Evolutionary conservation across 2,888 invertebrate species (phyloP), one percentile per base, ranked within the genome.

Genomic region (Anthoptus insignis): DNA sequence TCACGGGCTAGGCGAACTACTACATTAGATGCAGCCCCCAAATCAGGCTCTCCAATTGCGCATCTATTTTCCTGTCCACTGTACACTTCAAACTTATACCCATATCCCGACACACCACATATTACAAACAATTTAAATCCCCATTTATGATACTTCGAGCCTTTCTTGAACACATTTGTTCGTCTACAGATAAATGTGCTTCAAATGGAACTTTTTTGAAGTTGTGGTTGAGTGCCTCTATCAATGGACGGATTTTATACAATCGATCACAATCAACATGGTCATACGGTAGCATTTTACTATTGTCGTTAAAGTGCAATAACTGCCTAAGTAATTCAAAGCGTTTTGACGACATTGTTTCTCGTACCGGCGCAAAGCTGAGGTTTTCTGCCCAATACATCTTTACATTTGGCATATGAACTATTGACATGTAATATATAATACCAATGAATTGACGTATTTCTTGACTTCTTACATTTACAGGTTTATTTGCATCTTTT

Each of bases 101-200:
- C 27, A 27, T 5, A 27, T 3, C 27, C 27, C 3, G 27, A 27
- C 3, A 27, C 27, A 27, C 27, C 27, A 27, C 27, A 5, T 7
- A 27, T 3, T 5, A 27, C 27, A 27, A 5, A 27, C 3, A 27
- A 3, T 27, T 27, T 27, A 27, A 5, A 27, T 3, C 27, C 27
- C 27, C 27, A 27, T 7, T 27, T 27, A 27, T 27, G 27, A 7
- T 5, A 27, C 27, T 27, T 5, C 27, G 27, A 5, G 27, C 27
- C 7, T 27, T 54, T 22, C 24, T 50, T 6, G 49, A 50, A n/a
- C 52, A 77, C 59, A 27, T 73, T 70, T 50, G 49, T n/a, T 50
- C 49, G 49, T 50, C 49, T 2, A 50, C 49, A 22, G 24, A 32
- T 9, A 32, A 11, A 32, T 32, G 32, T 32, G 6, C 32, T 9